These are phyloP conservation scores for Cephus cinctus DNA, from an alignment of 1,140 invertebrate species.

Conservation along the genomic window DNA sequence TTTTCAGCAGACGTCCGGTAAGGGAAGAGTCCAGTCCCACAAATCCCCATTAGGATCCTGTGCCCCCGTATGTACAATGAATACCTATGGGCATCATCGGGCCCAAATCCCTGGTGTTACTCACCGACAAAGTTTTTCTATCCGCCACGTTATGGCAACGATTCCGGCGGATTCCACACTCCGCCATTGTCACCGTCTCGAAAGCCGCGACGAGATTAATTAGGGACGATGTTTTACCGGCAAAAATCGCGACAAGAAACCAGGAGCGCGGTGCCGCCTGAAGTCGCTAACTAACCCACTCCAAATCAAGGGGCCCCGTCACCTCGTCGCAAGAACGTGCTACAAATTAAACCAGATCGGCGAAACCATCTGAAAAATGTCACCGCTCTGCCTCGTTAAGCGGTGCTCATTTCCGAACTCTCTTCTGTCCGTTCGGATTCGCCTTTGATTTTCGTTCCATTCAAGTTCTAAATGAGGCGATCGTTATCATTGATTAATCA, in stretches of 20 bases:
- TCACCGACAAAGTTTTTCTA: too few species aligned
- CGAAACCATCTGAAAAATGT: conserved; percentile 49
- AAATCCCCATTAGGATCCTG: conserved; percentile 22
- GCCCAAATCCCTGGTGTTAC: too few species aligned
- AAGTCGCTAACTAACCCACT: conserved; percentile 40
- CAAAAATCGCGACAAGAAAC: conserved; percentile 36
- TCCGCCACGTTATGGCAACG: too few species aligned
- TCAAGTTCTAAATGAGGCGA: too few species aligned
- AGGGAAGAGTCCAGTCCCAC: conserved; percentile 13
- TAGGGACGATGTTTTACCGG: conserved; percentile 48
- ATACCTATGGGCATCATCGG: too few species aligned
- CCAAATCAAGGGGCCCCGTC: conserved; percentile 30
- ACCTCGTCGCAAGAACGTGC: conserved; percentile 46
- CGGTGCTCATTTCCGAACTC: too few species aligned
- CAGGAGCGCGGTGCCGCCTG: conserved; percentile 22
- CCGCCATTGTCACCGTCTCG: conserved; percentile 26
- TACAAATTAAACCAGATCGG: conserved; percentile 52
- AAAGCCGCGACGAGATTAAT: conserved; percentile 39
- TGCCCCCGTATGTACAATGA: not conserved
- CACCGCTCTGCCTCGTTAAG: conserved; percentile 4
- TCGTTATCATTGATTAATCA: too few species aligned
- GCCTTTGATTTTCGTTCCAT: too few species aligned
- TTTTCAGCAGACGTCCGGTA: conserved; percentile 9
- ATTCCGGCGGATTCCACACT: conserved; percentile 30
- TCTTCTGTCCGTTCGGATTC: too few species aligned